These are phyloP conservation scores for Eptesicus fuscus DNA, from an alignment of 2,113 vertebrate genomes.

Conservation along the genomic window DNA sequence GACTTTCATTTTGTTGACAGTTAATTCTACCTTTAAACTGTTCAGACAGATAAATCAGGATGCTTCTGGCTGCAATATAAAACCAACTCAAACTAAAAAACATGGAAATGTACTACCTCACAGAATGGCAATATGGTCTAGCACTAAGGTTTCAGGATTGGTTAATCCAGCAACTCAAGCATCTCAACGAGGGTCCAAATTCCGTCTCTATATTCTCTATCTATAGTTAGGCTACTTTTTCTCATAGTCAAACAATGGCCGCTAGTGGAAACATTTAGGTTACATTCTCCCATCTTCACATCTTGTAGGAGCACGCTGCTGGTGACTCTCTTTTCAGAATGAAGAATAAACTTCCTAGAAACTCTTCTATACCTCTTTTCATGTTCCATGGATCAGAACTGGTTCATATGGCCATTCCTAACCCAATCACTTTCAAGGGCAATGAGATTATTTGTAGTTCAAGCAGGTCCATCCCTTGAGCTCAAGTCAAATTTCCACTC, in stretches of 20 bases:
- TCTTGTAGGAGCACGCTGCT: not conserved
- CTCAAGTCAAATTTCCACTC: constrained; percentile 30
- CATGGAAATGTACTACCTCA: not conserved
- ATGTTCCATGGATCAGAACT: not conserved
- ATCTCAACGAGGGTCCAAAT: not conserved
- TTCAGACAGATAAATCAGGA: not conserved
- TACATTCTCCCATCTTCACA: not conserved
- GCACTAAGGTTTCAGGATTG: not conserved
- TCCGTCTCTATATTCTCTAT: not conserved
- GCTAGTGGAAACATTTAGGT: not conserved
- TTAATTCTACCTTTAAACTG: not conserved
- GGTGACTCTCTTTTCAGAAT: not conserved
- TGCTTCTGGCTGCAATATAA: not conserved
- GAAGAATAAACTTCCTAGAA: constrained; percentile 12
- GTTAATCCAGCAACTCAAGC: not conserved
- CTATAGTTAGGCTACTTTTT: not conserved
- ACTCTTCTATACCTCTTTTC: not conserved
- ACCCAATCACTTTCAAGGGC: not conserved
- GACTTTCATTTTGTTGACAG: not conserved
- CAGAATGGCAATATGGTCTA: not conserved
- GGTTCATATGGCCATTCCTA: not conserved
- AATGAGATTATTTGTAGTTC: not conserved
- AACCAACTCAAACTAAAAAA: constrained; percentile 1
- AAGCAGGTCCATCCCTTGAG: not conserved
- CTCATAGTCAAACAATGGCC: not conserved